A percentile compares a stretch with the other conserved stretches of the same genome.
phyloP scores from a whole-genome alignment of 2,888 invertebrate genomes.

The Morpho achilles region DNA sequence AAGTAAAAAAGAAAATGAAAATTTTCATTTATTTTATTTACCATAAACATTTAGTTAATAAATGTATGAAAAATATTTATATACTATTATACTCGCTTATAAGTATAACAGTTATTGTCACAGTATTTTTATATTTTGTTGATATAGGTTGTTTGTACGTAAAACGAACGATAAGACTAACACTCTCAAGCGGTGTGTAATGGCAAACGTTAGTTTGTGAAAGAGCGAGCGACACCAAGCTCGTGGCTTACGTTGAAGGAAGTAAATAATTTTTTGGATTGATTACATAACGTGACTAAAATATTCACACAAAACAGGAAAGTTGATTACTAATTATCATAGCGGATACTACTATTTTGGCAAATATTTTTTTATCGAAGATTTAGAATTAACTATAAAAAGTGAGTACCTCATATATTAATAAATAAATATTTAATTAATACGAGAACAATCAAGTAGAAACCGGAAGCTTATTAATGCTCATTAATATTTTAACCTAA shows the following conservation, averaged over 20 bases:
- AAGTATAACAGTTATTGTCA: too few relatives aligned
- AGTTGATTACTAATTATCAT: neutral
- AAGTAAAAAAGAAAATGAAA: slow-evolving; percentile 12
- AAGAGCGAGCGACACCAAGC: slow-evolving; percentile 9
- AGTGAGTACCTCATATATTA: neutral
- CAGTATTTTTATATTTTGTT: too few relatives aligned
- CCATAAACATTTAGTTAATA: too few relatives aligned
- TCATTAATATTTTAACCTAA: neutral
- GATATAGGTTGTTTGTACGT: neutral
- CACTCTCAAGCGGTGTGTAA: neutral
- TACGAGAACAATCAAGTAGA: too few relatives aligned
- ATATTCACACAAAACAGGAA: slow-evolving; percentile 6
- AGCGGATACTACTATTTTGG: neutral
- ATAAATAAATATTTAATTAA: too few relatives aligned
- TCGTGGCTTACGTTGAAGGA: neutral
- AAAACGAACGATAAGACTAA: slow-evolving; percentile 4
- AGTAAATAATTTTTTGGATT: neutral
- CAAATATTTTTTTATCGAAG: neutral
- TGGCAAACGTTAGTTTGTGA: slow-evolving; percentile 8
- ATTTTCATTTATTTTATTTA: too few relatives aligned
- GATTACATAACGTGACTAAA: slow-evolving; percentile 5
- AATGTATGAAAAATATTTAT: too few relatives aligned
- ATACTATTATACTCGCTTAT: too few relatives aligned
- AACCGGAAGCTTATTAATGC: too few relatives aligned
- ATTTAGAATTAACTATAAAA: neutral